These are phyloP conservation scores for Platerodrilus igneus DNA, from an alignment of 2,888 invertebrate genomes.

Conservation along the genomic window DNA sequence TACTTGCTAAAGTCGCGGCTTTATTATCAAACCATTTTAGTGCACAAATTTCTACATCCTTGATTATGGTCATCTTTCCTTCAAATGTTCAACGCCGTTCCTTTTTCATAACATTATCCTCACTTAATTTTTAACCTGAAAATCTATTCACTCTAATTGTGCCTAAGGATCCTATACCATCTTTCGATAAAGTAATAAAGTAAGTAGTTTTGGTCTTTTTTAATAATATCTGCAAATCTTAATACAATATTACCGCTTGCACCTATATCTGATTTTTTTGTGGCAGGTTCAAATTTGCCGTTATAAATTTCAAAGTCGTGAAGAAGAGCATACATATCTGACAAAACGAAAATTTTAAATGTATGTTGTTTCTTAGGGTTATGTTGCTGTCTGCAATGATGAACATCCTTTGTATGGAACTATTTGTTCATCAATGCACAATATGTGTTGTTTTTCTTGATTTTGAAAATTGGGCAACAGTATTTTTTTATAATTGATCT, in stretches of 20 bases:
- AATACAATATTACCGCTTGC: slow-evolving; percentile 12
- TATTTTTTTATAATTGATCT: slow-evolving; percentile 1
- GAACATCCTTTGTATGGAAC: slow-evolving; percentile 8
- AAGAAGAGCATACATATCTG: slow-evolving; percentile 1
- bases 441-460: slow-evolving; percentile 9
- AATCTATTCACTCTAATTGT: no score
- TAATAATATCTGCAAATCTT: slow-evolving; percentile 5
- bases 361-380: slow-evolving; percentile 12
- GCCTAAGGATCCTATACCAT: no score
- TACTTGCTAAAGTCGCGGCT: no score
- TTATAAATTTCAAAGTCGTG: slow-evolving; percentile 12
- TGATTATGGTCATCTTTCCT: no score
- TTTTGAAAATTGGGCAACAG: neutral
- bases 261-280: slow-evolving; percentile 10
- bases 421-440: slow-evolving; percentile 13
- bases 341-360: slow-evolving; percentile 5
- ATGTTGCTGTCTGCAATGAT: slow-evolving; percentile 8
- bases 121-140: no score
- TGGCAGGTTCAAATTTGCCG: slow-evolving; percentile 11
- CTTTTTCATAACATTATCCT: no score
- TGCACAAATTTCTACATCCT: no score
- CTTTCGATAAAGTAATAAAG: no score
- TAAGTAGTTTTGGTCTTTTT: slow-evolving; percentile 11
- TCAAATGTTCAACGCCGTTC: no score
- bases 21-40: no score